Evolutionary conservation across 2,113 vertebrate genomes (phyloP).

Genomic region (Syngnathus scovelli): DNA sequence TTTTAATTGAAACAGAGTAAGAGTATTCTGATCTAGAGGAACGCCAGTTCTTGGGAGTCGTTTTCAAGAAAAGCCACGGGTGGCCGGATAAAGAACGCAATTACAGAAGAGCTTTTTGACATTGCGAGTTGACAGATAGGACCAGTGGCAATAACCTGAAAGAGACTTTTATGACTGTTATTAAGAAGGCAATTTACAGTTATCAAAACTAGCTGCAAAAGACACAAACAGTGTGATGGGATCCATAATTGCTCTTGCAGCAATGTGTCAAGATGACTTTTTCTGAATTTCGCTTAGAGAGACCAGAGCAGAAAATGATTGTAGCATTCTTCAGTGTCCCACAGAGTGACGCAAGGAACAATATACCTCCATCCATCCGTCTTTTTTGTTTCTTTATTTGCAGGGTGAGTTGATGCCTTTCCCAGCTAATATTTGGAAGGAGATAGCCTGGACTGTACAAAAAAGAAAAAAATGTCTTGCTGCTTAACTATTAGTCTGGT

Average conservation of each 20-base stretch:
- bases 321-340: not conserved
- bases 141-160: not conserved
- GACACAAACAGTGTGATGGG: not conserved
- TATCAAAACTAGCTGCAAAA: not conserved
- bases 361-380: not conserved
- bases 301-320: not conserved
- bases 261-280: conserved; percentile 1
- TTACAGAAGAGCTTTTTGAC: not conserved
- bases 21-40: not conserved
- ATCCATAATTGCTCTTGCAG: conserved; percentile 1
- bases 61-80: not conserved
- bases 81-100: not conserved
- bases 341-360: not conserved
- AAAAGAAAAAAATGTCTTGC: not conserved
- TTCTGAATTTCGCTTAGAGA: not conserved
- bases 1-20: not conserved
- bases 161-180: conserved; percentile 2
- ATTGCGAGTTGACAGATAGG: not conserved
- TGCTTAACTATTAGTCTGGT: not conserved
- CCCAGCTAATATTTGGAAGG: not conserved
- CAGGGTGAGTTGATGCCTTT: not conserved
- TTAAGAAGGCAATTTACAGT: conserved; percentile 7
- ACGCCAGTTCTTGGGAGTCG: not conserved
- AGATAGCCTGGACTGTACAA: too few relatives aligned
- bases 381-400: not conserved